These are phyloP conservation scores for Heliconius aoede DNA, from an alignment of 2,888 invertebrate species.

Conservation along the genomic window DNA sequence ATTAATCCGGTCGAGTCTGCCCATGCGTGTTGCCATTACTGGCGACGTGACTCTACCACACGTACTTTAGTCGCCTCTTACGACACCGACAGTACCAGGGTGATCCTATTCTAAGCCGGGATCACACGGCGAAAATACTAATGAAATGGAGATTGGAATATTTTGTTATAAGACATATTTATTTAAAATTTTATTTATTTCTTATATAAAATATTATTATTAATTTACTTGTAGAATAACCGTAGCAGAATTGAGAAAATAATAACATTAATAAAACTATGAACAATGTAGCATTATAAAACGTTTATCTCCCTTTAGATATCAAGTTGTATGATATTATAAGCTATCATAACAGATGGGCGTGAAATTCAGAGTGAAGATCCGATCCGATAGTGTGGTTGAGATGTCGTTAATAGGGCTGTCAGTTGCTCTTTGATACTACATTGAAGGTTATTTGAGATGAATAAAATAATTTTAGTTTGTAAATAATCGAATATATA, in stretches of 20 bases:
- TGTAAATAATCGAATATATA: neutral
- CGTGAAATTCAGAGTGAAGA: too few species aligned
- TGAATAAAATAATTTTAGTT: neutral
- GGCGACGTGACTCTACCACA: too few species aligned
- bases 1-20: too few species aligned
- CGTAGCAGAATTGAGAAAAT: neutral
- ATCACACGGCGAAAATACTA: too few species aligned
- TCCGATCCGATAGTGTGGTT: neutral
- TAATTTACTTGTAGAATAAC: neutral
- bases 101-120: too few species aligned
- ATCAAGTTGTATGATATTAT: constrained; percentile 4
- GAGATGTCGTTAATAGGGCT: constrained; percentile 1
- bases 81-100: too few species aligned
- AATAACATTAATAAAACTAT: neutral
- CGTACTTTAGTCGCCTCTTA: too few species aligned
- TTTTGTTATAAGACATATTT: too few species aligned
- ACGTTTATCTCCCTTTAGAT: constrained; percentile 1
- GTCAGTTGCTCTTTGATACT: neutral
- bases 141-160: too few species aligned
- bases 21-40: too few species aligned
- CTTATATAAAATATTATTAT: too few species aligned
- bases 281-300: neutral
- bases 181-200: too few species aligned
- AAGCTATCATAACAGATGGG: constrained; percentile 8
- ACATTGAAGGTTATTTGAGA: neutral